These are phyloP conservation scores for Erebia epiphron DNA, from an alignment of 2,888 invertebrate genomes.

Conservation along the genomic window DNA sequence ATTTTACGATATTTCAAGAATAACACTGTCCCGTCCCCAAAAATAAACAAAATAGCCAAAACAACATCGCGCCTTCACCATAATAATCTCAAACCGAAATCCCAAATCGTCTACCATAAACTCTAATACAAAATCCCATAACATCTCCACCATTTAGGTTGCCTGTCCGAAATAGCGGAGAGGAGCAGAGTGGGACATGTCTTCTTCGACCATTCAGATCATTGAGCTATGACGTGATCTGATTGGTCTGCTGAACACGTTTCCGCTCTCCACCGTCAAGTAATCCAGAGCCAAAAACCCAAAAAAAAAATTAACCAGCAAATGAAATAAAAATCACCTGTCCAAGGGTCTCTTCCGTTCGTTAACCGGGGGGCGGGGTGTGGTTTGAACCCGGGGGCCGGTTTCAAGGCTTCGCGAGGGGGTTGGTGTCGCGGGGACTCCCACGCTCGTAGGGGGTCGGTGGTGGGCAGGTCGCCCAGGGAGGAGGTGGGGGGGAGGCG, in stretches of 20 bases:
- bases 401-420: slow-evolving; percentile 34
- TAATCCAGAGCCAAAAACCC: slow-evolving; percentile 60
- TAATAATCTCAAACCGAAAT: not conserved
- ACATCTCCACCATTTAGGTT: not conserved
- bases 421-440: slow-evolving; percentile 54
- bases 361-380: slow-evolving; percentile 72
- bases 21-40: slow-evolving; percentile 32
- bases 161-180: no score
- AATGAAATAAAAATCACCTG: slow-evolving; percentile 83
- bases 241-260: no score
- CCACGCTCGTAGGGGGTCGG: slow-evolving; percentile 72
- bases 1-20: slow-evolving; percentile 1
- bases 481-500: slow-evolving; percentile 68
- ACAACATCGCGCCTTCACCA: not conserved
- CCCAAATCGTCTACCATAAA: not conserved
- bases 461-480: slow-evolving; percentile 67
- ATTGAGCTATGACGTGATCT: no score
- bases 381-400: slow-evolving; percentile 45
- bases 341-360: slow-evolving; percentile 83
- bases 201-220: no score
- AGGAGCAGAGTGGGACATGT: no score
- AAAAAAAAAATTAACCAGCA: slow-evolving; percentile 54
- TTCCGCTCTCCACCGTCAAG: not conserved
- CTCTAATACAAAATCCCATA: not conserved
- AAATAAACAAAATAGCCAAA: not conserved